Evolutionary conservation across 1,140 invertebrate genomes (phyloP), one percentile per base, ranked within the genome.

Genomic region (Acromyrmex charruanus): DNA sequence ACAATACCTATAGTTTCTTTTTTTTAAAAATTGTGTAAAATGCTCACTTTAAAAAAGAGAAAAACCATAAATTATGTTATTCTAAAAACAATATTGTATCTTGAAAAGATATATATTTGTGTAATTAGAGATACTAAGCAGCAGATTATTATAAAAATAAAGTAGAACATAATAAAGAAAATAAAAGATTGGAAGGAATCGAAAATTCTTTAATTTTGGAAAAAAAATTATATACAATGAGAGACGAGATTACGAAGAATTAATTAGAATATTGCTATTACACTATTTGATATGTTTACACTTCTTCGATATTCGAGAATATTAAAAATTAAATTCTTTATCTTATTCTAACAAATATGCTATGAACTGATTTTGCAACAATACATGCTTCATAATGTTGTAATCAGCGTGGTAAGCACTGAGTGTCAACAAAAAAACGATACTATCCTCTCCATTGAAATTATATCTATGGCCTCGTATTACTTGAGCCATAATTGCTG

Each of bases 61-160:
- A 31, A 21, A 14, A 31, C 6, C 4, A 55, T 55, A 16, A 55
- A 4, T 55, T n/a, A 44, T 59, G 2, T 58, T 74, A 77, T 82
- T 55, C 21, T n/a, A 25, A 58, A 55, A 84, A 31, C 21, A n/a
- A 44, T 58, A 44, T 21, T 10, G 25, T 55, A 58, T 51, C 35
- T 55, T 75, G 14, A n/a, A 21, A 35, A 53, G 80, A 39, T 87
- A 85, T 28, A 85, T 90, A 77, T 63, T 58, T 63, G 49, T 72
- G 31, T 31, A 51, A 51, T 51, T 28, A 51, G 58, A 39, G 58
- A 61, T 65, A 89, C 79, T 89, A 58, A 86, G 58, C 74, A 91
- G 77, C 86, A 63, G 84, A 82, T 87, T 82, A 90, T 89, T 90
- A 84, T 91, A 90, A 77, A 72, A 89, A 89, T 87, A 86, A 86